Evolutionary conservation across 1,140 invertebrate species (phyloP).

Genomic region (Halesus radiatus): DNA sequence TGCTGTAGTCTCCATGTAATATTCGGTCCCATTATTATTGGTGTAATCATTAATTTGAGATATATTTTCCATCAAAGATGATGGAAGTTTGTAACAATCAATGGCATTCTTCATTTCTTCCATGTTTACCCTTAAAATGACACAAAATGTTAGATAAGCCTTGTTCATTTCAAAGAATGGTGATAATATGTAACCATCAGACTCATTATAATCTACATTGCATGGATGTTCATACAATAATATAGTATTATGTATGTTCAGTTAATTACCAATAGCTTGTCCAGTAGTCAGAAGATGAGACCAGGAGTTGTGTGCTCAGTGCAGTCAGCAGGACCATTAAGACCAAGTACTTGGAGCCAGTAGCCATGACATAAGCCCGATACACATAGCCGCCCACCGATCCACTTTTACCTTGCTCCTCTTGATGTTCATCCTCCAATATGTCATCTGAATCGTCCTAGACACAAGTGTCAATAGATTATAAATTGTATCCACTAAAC

Average conservation of each 20-base stretch:
- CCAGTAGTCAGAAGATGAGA: constrained; percentile 33
- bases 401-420: neutral
- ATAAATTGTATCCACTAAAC: no score
- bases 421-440: neutral
- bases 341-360: neutral
- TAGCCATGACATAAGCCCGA: neutral
- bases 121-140: constrained; percentile 42
- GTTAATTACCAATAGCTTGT: constrained; percentile 27
- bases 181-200: neutral
- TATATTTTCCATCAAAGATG: neutral
- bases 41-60: no score
- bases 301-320: constrained; percentile 6
- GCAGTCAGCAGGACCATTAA: neutral
- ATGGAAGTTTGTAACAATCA: neutral
- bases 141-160: neutral
- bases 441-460: constrained; percentile 14
- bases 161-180: no score
- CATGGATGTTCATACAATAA: neutral
- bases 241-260: no score
- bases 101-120: constrained; percentile 25
- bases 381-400: constrained; percentile 13
- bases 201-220: neutral
- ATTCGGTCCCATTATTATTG: no score
- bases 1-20: no score
- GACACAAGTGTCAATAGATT: no score